These are phyloP conservation scores for Sebastes hubbsi DNA, from an alignment of 2,797 vertebrate genomes.

Conservation along the genomic window DNA sequence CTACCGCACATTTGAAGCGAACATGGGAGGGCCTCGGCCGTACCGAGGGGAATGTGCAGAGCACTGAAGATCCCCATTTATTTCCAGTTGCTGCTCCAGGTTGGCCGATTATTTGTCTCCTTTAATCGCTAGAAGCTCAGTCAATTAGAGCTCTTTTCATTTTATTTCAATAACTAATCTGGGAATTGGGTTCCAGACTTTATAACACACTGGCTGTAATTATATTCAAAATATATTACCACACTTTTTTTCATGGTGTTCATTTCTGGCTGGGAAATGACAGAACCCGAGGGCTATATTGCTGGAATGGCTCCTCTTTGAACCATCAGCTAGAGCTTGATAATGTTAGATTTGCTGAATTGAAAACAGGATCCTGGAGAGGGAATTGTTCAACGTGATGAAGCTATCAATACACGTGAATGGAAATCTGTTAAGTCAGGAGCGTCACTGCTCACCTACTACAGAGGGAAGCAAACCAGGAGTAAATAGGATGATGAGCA, in stretches of 20 bases:
- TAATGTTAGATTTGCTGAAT: slow-evolving; percentile 28
- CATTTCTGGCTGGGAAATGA: slow-evolving; percentile 37
- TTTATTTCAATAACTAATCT: slow-evolving; percentile 86
- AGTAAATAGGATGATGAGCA: slow-evolving; percentile 6
- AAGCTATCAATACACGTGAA: slow-evolving; percentile 29
- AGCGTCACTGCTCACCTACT: background rate
- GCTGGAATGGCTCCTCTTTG: slow-evolving; percentile 18
- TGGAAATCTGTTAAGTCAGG: slow-evolving; percentile 9
- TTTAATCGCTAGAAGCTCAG: slow-evolving; percentile 89
- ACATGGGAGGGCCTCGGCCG: slow-evolving; percentile 53
- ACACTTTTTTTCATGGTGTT: slow-evolving; percentile 38
- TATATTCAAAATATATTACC: slow-evolving; percentile 65
- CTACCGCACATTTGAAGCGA: slow-evolving; percentile 52
- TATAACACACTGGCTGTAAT: slow-evolving; percentile 71
- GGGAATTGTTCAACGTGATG: slow-evolving; percentile 24
- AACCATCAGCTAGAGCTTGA: slow-evolving; percentile 24
- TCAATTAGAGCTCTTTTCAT: slow-evolving; percentile 91
- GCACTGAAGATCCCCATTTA: slow-evolving; percentile 40
- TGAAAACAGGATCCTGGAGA: slow-evolving; percentile 24
- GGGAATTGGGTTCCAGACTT: slow-evolving; percentile 83
- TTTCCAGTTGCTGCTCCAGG: slow-evolving; percentile 74
- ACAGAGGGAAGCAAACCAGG: background rate
- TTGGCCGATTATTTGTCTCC: slow-evolving; percentile 85
- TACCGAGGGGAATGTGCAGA: slow-evolving; percentile 55
- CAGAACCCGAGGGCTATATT: slow-evolving; percentile 23